These are phyloP conservation scores for Meliscaeva auricollis DNA, from an alignment of 2,888 invertebrate species.

Conservation along the genomic window DNA sequence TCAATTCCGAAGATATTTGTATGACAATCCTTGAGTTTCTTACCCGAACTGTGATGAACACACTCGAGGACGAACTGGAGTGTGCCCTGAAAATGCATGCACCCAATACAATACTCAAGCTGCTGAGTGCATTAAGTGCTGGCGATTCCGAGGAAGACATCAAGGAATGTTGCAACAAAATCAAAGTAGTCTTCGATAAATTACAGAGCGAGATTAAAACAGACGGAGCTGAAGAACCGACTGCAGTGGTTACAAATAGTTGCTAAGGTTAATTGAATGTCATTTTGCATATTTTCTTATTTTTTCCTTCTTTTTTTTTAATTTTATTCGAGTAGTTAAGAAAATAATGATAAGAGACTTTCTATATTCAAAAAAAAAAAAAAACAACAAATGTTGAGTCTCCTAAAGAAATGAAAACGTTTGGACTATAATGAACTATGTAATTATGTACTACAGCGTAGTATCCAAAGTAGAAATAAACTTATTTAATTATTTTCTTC, in stretches of 20 bases:
- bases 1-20: slow-evolving; percentile 79
- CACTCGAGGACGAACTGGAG: slow-evolving; percentile 76
- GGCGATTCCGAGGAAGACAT: slow-evolving; percentile 77
- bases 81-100: slow-evolving; percentile 72
- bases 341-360: slow-evolving; percentile 41
- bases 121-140: slow-evolving; percentile 76
- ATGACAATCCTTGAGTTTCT: slow-evolving; percentile 79
- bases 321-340: slow-evolving; percentile 52
- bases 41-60: slow-evolving; percentile 78
- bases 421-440: not conserved
- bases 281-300: not conserved
- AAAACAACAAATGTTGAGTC: not conserved
- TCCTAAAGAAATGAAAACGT: not conserved
- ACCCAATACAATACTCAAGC: slow-evolving; percentile 73
- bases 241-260: slow-evolving; percentile 40
- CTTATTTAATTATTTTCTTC: not conserved
- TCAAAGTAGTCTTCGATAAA: slow-evolving; percentile 76
- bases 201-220: slow-evolving; percentile 58
- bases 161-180: slow-evolving; percentile 77
- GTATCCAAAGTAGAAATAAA: not conserved
- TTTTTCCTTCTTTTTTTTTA: slow-evolving; percentile 16
- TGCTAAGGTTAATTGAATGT: slow-evolving; percentile 48
- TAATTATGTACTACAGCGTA: not conserved
- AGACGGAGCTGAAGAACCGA: slow-evolving; percentile 41
- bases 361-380: slow-evolving; percentile 1